These are phyloP conservation scores for Anagyrus pseudococci DNA, from an alignment of 2,888 invertebrate species.

Conservation along the genomic window DNA sequence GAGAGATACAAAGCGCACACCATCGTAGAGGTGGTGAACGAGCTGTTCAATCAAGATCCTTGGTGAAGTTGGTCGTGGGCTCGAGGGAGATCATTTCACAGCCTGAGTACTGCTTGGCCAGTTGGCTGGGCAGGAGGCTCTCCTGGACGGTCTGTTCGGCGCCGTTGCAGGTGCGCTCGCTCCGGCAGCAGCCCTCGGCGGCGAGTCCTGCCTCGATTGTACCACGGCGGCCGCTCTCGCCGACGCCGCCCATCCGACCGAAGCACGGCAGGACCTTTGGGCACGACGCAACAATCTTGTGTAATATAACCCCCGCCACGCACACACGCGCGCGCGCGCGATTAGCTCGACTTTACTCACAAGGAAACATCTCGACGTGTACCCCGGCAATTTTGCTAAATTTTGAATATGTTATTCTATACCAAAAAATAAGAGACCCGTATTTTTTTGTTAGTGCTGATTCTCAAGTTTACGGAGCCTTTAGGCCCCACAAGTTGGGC, in stretches of 20 bases:
- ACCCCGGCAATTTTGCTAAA: neutral
- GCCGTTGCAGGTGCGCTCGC: constrained; percentile 67
- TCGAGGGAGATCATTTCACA: constrained; percentile 54
- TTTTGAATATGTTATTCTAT: too few relatives aligned
- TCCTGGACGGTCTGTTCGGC: constrained; percentile 74
- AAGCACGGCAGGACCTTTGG: constrained; percentile 53
- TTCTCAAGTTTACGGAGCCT: too few relatives aligned
- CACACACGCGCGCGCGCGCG: neutral
- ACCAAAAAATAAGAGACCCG: too few relatives aligned
- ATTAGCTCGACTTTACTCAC: neutral
- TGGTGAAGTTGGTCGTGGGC: constrained; percentile 44
- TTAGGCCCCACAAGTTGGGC: too few relatives aligned
- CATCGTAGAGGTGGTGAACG: too few relatives aligned
- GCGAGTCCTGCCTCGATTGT: constrained; percentile 44
- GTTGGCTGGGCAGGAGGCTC: constrained; percentile 64
- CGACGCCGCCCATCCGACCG: constrained; percentile 54
- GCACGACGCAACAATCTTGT: neutral
- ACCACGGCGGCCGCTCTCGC: neutral
- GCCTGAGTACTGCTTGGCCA: constrained; percentile 44
- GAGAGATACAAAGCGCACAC: too few relatives aligned
- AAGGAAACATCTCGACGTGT: neutral
- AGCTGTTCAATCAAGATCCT: constrained; percentile 40
- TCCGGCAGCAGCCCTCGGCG: constrained; percentile 62
- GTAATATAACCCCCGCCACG: neutral
- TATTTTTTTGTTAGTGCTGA: too few relatives aligned